Percentiles rank a stretch among this genome's conserved stretches.
Conservation (phyloP, 2,797 vertebrate species). For the Leucoraja ocellata region DNA sequence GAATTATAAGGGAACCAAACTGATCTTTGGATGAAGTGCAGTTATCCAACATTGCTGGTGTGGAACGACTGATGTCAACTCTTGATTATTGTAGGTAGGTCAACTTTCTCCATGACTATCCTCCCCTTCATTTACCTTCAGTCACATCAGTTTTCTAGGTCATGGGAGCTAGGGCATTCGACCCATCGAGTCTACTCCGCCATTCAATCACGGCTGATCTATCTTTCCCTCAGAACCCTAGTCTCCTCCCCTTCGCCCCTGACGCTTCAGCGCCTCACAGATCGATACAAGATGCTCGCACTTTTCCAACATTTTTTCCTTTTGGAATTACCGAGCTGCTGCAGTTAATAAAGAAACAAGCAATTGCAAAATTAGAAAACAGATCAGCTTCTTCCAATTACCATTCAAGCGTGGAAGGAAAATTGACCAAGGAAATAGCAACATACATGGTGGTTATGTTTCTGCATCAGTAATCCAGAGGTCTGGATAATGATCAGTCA, state of each 20-base stretch:
- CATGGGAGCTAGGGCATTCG: too few relatives aligned
- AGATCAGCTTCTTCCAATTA: background rate
- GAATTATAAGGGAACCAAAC: background rate
- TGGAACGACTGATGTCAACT: background rate
- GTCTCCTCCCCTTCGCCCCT: too few relatives aligned
- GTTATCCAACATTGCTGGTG: too few relatives aligned
- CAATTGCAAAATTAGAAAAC: constrained; percentile 11
- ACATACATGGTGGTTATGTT: too few relatives aligned
- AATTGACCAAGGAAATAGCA: too few relatives aligned
- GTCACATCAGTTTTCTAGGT: too few relatives aligned
- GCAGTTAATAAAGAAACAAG: background rate
- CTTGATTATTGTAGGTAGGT: background rate
- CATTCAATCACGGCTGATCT: too few relatives aligned
- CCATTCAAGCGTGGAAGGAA: background rate
- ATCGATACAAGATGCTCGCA: background rate
- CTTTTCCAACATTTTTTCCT: background rate
- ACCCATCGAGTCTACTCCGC: too few relatives aligned
- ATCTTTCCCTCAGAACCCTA: too few relatives aligned
- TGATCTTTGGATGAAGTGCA: background rate
- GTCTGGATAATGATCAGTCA: too few relatives aligned
- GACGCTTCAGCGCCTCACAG: background rate
- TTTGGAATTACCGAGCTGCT: background rate
- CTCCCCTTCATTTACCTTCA: too few relatives aligned
- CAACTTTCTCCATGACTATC: background rate
- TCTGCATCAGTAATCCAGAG: too few relatives aligned